These are phyloP conservation scores for Mastigias papua DNA, from an alignment of 30 jellyfish, hydroid and myxozoan species.

Conservation along the genomic window DNA sequence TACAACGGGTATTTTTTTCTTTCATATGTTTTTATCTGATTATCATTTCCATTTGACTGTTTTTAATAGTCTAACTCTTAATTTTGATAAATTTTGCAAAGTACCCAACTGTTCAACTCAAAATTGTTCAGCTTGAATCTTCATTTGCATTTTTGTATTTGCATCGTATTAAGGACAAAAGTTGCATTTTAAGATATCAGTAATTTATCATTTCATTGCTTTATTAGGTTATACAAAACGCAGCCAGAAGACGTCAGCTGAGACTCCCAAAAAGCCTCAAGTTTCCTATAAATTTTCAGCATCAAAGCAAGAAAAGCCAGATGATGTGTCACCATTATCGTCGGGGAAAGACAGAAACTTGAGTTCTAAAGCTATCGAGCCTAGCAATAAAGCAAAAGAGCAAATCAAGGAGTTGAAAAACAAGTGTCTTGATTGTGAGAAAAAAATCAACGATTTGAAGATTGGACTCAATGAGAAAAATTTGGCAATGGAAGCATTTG, in stretches of 20 bases:
- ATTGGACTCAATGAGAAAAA: slow-evolving; percentile 44
- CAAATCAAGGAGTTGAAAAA: slow-evolving; percentile 44
- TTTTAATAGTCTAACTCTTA: too few species aligned
- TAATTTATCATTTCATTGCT: too few species aligned
- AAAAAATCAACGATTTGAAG: slow-evolving; percentile 35
- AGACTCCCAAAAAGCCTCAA: not conserved
- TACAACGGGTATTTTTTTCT: too few species aligned
- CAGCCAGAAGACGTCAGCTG: not conserved
- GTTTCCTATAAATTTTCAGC: not conserved
- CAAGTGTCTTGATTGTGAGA: slow-evolving; percentile 58
- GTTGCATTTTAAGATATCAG: too few species aligned
- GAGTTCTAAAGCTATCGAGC: slow-evolving; percentile 11
- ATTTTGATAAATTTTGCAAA: too few species aligned
- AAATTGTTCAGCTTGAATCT: too few species aligned
- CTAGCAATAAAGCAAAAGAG: slow-evolving; percentile 29
- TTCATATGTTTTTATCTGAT: too few species aligned
- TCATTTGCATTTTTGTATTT: too few species aligned
- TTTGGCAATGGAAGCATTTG: slow-evolving; percentile 79
- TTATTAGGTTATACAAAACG: slow-evolving; percentile 24
- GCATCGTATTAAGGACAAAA: too few species aligned
- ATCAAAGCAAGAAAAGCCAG: slow-evolving; percentile 8
- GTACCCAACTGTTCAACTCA: too few species aligned
- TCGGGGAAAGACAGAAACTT: not conserved
- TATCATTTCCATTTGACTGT: too few species aligned
- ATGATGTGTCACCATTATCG: not conserved